Conservation (phyloP, 2,113 vertebrate genomes). For the Pontoporia blainvillei region DNA sequence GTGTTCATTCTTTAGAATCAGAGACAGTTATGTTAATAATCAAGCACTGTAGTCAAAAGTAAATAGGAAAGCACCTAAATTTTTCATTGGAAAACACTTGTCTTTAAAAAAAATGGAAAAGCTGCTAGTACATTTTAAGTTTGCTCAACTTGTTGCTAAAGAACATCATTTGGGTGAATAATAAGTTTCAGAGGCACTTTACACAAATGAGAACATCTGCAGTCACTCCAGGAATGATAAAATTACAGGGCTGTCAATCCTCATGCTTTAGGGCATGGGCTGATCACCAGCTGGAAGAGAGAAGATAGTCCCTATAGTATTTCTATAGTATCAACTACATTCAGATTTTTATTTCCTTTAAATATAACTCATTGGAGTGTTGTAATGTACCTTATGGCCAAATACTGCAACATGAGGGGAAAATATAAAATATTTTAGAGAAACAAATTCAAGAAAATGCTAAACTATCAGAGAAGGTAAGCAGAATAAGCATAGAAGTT, state of each 20-base stretch:
- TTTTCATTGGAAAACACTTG: not conserved
- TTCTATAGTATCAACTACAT: not conserved
- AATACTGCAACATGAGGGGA: not conserved
- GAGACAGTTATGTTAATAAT: not conserved
- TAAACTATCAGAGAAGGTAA: not conserved
- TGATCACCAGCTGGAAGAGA: not conserved
- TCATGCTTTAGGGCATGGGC: not conserved
- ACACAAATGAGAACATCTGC: conserved; percentile 23
- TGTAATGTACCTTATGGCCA: not conserved
- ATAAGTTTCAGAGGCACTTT: conserved; percentile 13
- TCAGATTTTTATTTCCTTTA: conserved; percentile 19
- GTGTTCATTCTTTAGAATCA: not conserved
- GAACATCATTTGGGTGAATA: not conserved
- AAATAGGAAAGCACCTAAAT: not conserved
- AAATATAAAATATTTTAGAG: not conserved
- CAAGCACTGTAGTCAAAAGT: not conserved
- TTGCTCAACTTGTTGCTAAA: not conserved
- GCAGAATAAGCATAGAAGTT: not conserved
- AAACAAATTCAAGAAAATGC: not conserved
- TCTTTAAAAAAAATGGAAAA: not conserved
- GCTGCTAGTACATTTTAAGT: not conserved
- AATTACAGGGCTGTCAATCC: not conserved
- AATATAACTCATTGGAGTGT: not conserved
- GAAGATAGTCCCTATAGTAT: not conserved
- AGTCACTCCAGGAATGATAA: not conserved